Base-by-base conservation (phyloP, 1,140 invertebrate species). In the Atta texana region DNA sequence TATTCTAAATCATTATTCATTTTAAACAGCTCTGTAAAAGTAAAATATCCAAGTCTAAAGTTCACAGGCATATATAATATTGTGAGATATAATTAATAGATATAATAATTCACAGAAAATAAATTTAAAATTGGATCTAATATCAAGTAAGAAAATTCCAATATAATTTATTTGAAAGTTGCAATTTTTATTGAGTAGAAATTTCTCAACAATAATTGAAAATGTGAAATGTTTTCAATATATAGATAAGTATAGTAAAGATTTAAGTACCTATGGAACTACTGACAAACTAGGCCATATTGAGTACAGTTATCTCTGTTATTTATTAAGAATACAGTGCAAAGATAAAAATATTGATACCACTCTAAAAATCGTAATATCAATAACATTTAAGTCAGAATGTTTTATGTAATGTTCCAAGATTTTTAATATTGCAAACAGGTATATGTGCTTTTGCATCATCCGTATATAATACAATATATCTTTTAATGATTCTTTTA, bases 271-370 rank as follows among this genome's bases (percentile, higher is more conserved):
- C 10, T 10, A 44, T 44, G 39, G 2, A 44, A 44, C 10, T 44
- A 44, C 8, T 3, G 0, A 44, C 10, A 44, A 44, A 44, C 10
- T 1, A 39, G 7, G 7, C 7, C 34, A 10, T 2, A 44, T 44
- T 44, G 39, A 44, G 8, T 44, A 10, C 39, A 44, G 39, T 44
- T 44, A 44, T 10, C 39, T 44, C 31, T 44, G 21, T n/a, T 12
- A 34, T 34, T 77, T 78, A 39, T 44, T 49, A 6, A 64, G 3
- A 64, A 59, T 21, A 0, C 57, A 10, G 7, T 18, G 75, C 28
- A 64, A 64, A 64, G 5, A 63, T 49, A 49, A 44, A 49, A 24
- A 63, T 63, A 59, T 66, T 39, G 21, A 28, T 72, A 76, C 0
- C 8, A 53, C 14, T 21, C 4, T 0, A 34, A 39, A 57, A 55